Evolutionary conservation across 2,113 vertebrate genomes (phyloP).

Genomic region (Gasterosteus aculeatus): DNA sequence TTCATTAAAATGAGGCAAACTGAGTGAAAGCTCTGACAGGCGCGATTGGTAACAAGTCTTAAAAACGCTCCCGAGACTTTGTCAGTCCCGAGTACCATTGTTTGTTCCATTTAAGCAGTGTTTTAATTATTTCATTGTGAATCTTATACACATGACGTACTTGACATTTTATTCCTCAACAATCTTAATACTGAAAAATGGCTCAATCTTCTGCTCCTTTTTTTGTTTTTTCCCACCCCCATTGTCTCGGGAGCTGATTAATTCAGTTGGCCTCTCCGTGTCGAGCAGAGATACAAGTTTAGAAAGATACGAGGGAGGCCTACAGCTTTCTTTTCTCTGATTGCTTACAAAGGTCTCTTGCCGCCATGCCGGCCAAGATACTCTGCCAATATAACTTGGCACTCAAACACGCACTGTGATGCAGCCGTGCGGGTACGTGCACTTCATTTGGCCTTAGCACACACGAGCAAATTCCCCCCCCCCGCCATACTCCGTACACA

Average conservation of each 20-base stretch:
- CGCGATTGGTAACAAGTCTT: conserved; percentile 21
- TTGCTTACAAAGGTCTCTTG: conserved; percentile 75
- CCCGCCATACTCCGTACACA: conserved; percentile 27
- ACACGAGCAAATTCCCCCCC: conserved; percentile 10
- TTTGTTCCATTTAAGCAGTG: conserved; percentile 50
- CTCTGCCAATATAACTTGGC: conserved; percentile 68
- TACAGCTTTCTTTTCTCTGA: conserved; percentile 66
- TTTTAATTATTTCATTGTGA: conserved; percentile 37
- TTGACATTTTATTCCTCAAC: conserved; percentile 48
- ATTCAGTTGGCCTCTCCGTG: conserved; percentile 56
- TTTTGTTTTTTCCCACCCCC: neutral
- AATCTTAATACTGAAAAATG: conserved; percentile 52
- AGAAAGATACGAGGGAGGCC: conserved; percentile 56
- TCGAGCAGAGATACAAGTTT: conserved; percentile 47
- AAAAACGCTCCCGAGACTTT: conserved; percentile 29
- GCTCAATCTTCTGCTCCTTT: conserved; percentile 50
- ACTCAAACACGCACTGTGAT: conserved; percentile 30
- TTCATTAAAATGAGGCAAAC: conserved; percentile 57
- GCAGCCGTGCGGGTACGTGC: conserved; percentile 21
- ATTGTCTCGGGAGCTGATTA: conserved; percentile 70
- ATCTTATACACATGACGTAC: conserved; percentile 15
- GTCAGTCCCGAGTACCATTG: conserved; percentile 22
- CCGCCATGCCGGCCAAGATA: conserved; percentile 55
- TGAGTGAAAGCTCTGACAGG: conserved; percentile 33
- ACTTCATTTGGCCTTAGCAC: conserved; percentile 51